Evolutionary conservation across 2,113 vertebrate species (phyloP).

Genomic region (Lophius piscatorius): DNA sequence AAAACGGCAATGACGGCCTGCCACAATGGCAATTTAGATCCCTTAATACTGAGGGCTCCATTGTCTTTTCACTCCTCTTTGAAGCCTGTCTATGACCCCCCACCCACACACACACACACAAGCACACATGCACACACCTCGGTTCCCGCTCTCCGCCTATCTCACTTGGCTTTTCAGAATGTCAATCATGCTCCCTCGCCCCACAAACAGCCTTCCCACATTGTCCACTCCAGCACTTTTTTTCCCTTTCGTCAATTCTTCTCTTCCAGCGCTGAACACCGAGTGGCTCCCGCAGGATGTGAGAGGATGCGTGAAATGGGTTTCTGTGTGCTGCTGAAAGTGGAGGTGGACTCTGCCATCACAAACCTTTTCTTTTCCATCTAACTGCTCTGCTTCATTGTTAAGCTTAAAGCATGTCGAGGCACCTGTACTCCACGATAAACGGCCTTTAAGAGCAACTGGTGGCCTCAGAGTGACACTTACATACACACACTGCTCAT

Average conservation of each 20-base stretch:
- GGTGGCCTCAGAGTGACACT: neutral
- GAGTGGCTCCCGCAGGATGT: slow-evolving; percentile 33
- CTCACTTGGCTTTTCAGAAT: slow-evolving; percentile 49
- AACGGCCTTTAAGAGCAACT: slow-evolving; percentile 1
- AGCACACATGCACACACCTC: too few species aligned
- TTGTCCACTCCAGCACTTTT: slow-evolving; percentile 22
- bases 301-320: slow-evolving; percentile 49
- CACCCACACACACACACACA: too few species aligned
- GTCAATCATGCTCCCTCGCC: slow-evolving; percentile 27
- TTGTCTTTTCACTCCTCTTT: slow-evolving; percentile 18
- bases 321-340: slow-evolving; percentile 41
- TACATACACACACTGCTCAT: slow-evolving; percentile 17
- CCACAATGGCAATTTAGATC: slow-evolving; percentile 46
- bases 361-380: slow-evolving; percentile 12
- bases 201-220: slow-evolving; percentile 17
- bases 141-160: slow-evolving; percentile 42
- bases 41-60: slow-evolving; percentile 29
- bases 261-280: slow-evolving; percentile 25
- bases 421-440: slow-evolving; percentile 3
- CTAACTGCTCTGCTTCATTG: slow-evolving; percentile 4
- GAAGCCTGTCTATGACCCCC: too few species aligned
- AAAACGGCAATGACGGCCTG: slow-evolving; percentile 4
- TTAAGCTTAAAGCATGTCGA: slow-evolving; percentile 22
- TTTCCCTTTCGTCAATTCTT: too few species aligned
- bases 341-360: slow-evolving; percentile 35